Base-by-base conservation (phyloP, 2,888 invertebrate genomes). In the Odontothrips loti region DNA sequence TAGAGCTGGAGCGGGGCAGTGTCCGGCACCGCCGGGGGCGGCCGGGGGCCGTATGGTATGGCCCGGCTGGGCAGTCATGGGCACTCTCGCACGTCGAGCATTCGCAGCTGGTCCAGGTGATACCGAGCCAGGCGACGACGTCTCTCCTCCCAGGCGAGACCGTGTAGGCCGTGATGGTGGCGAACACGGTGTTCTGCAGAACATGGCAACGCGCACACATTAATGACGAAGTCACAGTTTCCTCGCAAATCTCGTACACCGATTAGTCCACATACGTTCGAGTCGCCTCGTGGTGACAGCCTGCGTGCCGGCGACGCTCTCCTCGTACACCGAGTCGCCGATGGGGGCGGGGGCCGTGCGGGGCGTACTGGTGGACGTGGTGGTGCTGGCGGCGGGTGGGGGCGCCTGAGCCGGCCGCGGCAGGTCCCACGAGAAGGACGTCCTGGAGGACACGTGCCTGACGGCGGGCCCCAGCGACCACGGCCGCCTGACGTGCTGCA, bases 371-470 rank as follows among this genome's bases (percentile, higher is more conserved):
- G 68, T 10, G 27, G 27, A 27, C 27, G 27, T 27, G 27, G 68
- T 27, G 68, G 68, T 23, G 23, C 9, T n/a, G 68, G 68, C n/a
- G 20, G n/a, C 23, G 68, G 68, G 23, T 2, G 68, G 1, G 68
- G 68, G 23, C 68, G 68, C 8, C 23, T 11, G 20, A 9, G 68
- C 23, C 68, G 68, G 4, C 11, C 23, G 68, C 68, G 68, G 68
- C 68, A 75, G 68, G 68, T 75, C 68, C 68, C 68, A 75, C 23
- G 68, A 75, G 68, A 75, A 75, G 68, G 68, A 75, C 68, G 68
- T 75, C 68, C 68, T 75, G 27, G 68, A 75, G 9, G 68, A 75
- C 68, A 75, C 68, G 68, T 75, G 68, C 10, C 68, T 23, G 68
- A 75, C 68, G 68, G 68, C 27, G 23, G 68, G 68, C 23, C 68